These are phyloP conservation scores for Achlya flavicornis DNA, from an alignment of 2,888 invertebrate species.

Conservation along the genomic window DNA sequence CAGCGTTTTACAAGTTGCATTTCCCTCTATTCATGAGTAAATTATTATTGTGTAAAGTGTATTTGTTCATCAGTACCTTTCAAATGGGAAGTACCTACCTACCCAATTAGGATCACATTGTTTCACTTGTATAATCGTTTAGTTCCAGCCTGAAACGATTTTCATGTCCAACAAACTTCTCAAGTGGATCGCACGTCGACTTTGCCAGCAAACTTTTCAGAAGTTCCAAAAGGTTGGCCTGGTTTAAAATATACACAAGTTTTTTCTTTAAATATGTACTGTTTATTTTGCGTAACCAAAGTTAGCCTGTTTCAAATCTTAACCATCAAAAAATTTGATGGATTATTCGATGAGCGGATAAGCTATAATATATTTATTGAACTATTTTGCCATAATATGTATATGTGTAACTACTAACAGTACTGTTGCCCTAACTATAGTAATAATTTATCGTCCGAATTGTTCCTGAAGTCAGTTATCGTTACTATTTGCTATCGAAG, in stretches of 20 bases:
- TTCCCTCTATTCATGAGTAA: too few relatives aligned
- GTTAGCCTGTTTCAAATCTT: too few relatives aligned
- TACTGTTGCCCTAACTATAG: slow-evolving; percentile 13
- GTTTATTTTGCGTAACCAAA: neutral
- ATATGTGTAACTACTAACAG: neutral
- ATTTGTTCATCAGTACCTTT: too few relatives aligned
- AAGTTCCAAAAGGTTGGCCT: slow-evolving; percentile 31
- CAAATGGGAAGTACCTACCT: too few relatives aligned
- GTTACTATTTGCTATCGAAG: slow-evolving; percentile 21
- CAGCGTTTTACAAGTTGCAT: too few relatives aligned
- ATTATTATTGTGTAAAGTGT: too few relatives aligned
- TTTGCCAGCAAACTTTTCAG: slow-evolving; percentile 29
- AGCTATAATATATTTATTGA: neutral
- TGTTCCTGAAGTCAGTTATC: slow-evolving; percentile 28
- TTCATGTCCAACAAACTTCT: slow-evolving; percentile 52
- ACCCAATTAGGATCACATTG: neutral
- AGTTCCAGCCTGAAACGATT: slow-evolving; percentile 48
- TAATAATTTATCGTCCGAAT: slow-evolving; percentile 37
- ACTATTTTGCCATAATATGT: too few relatives aligned
- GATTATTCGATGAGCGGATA: too few relatives aligned
- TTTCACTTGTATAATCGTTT: slow-evolving; percentile 22
- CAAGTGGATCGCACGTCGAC: slow-evolving; percentile 40
- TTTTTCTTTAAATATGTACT: neutral
- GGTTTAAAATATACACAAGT: slow-evolving; percentile 22
- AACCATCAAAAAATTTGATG: too few relatives aligned